phyloP scores from a whole-genome alignment of 2,113 vertebrate species.

The Syngnathus typhle region DNA sequence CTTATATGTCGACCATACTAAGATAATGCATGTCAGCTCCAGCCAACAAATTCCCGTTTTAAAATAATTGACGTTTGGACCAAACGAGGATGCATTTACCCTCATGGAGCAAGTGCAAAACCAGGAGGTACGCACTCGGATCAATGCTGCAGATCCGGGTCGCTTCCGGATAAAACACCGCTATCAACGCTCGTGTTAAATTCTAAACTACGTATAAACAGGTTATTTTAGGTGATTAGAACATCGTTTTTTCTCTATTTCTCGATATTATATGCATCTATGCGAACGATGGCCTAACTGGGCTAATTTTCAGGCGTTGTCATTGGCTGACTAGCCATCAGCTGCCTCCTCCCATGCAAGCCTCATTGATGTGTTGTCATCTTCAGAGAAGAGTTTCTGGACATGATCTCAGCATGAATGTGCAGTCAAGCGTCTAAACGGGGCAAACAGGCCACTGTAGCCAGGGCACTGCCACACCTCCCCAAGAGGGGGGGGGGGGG shows the following conservation, averaged over 20 bases:
- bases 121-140: neutral
- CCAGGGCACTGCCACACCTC: constrained; percentile 6
- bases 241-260: neutral
- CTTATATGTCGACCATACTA: constrained; percentile 35
- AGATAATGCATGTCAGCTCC: constrained; percentile 3
- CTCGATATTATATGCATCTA: neutral
- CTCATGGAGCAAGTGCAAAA: neutral
- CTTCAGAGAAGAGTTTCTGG: constrained; percentile 9
- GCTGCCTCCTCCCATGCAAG: constrained; percentile 6
- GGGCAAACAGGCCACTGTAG: constrained; percentile 34
- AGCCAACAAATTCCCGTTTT: neutral
- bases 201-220: neutral
- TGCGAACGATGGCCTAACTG: constrained; percentile 44
- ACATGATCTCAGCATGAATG: constrained; percentile 13
- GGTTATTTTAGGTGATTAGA: neutral
- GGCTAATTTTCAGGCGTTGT: constrained; percentile 39
- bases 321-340: constrained; percentile 31
- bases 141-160: constrained; percentile 1
- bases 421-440: constrained; percentile 27
- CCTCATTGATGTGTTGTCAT: constrained; percentile 36
- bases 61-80: constrained; percentile 8
- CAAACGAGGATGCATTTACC: constrained; percentile 1
- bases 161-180: constrained; percentile 13
- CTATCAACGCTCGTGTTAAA: neutral
- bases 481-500: neutral